These are phyloP conservation scores for Cotesia congregata DNA, from an alignment of 2,888 invertebrate species.

Conservation along the genomic window DNA sequence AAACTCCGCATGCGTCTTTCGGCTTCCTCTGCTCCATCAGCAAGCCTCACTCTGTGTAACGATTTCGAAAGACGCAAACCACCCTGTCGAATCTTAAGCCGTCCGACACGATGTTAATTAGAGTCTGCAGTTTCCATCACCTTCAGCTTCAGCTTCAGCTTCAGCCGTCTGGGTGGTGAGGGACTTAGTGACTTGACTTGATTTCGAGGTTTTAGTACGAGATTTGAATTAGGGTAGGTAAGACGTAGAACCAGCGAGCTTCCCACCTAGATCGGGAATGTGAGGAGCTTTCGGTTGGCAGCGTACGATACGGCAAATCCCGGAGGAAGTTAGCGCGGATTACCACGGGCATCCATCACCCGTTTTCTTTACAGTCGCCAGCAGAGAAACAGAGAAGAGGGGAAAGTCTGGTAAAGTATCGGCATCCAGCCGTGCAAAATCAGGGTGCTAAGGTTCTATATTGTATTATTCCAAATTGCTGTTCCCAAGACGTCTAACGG, in stretches of 20 bases:
- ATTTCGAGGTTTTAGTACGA: conserved; percentile 65
- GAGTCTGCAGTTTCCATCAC: conserved; percentile 51
- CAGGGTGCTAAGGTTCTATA: conserved; percentile 44
- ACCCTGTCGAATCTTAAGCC: conserved; percentile 57
- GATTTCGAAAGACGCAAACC: conserved; percentile 58
- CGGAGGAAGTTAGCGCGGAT: conserved; percentile 68
- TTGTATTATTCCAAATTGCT: conserved; percentile 20
- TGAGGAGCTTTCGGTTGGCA: neutral
- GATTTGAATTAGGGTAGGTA: conserved; percentile 42
- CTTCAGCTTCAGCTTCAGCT: conserved; percentile 11
- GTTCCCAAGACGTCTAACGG: neutral
- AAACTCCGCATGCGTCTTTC: neutral
- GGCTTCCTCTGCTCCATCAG: conserved; percentile 8
- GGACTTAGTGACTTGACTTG: conserved; percentile 68
- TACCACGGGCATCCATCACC: conserved; percentile 69
- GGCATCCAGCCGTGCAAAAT: conserved; percentile 40
- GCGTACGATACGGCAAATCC: conserved; percentile 59
- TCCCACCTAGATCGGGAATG: conserved; percentile 16
- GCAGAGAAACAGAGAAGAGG: conserved; percentile 37
- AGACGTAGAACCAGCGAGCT: conserved; percentile 21
- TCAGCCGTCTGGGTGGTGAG: conserved; percentile 33
- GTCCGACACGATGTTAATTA: conserved; percentile 70
- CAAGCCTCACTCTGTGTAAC: conserved; percentile 50
- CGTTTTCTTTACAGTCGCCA: conserved; percentile 59
- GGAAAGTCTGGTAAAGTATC: conserved; percentile 42